phyloP scores from a whole-genome alignment of 2,797 vertebrate species.

The Acrossocheilus fasciatus region DNA sequence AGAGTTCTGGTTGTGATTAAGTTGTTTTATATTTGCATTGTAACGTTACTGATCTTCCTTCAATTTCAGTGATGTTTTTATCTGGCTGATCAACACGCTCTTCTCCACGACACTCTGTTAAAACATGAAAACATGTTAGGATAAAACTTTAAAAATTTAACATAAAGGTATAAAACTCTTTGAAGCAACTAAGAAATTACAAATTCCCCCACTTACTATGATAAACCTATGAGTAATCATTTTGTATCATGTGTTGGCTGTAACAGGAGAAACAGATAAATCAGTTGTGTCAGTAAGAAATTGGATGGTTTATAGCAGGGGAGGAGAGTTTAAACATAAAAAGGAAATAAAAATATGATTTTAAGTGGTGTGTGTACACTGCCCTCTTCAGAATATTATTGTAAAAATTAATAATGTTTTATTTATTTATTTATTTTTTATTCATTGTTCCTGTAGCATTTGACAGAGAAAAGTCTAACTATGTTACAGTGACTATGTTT shows the following conservation, averaged over 20 bases:
- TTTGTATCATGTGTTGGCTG: neutral
- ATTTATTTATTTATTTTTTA: too few species aligned
- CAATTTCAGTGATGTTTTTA: neutral
- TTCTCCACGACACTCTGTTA: neutral
- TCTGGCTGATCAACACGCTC: neutral
- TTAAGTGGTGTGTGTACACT: neutral
- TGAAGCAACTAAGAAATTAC: neutral
- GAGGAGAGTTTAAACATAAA: neutral
- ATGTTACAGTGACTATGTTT: too few species aligned
- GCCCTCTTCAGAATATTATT: neutral
- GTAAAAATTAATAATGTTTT: neutral
- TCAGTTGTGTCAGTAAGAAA: neutral
- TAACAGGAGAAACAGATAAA: neutral
- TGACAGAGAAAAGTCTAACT: neutral
- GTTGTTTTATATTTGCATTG: conserved; percentile 11
- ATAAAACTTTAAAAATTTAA: neutral
- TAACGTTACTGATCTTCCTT: neutral
- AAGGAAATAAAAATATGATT: neutral
- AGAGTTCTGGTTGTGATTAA: neutral
- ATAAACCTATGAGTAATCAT: conserved; percentile 3
- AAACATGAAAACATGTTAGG: neutral
- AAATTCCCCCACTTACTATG: neutral
- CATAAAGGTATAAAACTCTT: neutral
- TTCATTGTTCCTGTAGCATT: neutral
- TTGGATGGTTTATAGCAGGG: neutral